Base-by-base conservation (phyloP, 53 echinoderm and acorn worm genomes). In the Stichopus horrens region DNA sequence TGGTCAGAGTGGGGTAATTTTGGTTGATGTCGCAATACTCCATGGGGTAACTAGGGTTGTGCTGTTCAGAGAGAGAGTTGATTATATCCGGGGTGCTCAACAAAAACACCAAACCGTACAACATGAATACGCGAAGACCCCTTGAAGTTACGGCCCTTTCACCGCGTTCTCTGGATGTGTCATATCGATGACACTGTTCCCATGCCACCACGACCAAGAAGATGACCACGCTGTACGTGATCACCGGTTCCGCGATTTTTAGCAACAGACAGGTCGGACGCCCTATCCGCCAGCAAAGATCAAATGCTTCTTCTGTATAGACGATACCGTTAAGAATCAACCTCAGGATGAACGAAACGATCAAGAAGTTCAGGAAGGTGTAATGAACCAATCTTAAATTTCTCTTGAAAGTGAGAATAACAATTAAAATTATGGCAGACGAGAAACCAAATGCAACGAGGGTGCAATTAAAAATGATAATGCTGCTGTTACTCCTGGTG, bases 211-310 rank as follows among this genome's bases (percentile, higher is more conserved):
- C 85, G 58, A 85, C 52, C 51, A 85, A 52, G 65, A 85, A 85
- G 20, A 85, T 16, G 5, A 85, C 85, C 23, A 85, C 37, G 13
- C 85, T 23, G 68, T 85, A 63, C 4, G 66, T 85, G 20, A 67
- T 21, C 2, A 85, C 68, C 85, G 85, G 65, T 85, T 85, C 85
- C 66, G 68, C 85, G 85, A 85, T 22, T 65, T 85, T 65, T 66
- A 63, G 37, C 7, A 52, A 0, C 52, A 85, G 23, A 52, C 85
- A 85, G 16, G 22, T 58, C 4, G 60, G 23, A 7, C 23, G 21
- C 10, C 85, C 85, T 37, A 37, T 52, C 21, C 66, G 63, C 85
- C 85, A 85, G 85, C 85, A 85, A 8, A 67, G 85, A 66, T 85
- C 66, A 9, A 85, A 85, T 16, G 85, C 85, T 68, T 85, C 85